A percentile compares a stretch with the other conserved stretches of the same genome.
Conservation (phyloP, 2,113 vertebrate genomes). For the Grammomys dolichurus region DNA sequence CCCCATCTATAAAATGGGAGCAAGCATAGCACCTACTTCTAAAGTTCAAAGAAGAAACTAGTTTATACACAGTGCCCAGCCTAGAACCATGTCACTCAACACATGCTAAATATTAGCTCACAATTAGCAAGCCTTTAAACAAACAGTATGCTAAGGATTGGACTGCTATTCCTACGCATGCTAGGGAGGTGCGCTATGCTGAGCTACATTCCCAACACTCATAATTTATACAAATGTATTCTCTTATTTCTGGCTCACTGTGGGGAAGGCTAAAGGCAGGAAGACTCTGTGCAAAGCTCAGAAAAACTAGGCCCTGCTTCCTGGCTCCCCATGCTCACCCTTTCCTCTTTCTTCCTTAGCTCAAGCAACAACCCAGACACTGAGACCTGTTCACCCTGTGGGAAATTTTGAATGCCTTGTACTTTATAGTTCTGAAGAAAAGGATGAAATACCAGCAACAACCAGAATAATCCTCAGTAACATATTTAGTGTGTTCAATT, state of each 20-base stretch:
- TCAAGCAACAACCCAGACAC: neutral
- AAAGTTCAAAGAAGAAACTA: neutral
- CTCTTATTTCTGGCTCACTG: neutral
- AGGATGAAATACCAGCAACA: neutral
- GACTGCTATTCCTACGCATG: no score
- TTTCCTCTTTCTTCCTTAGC: neutral
- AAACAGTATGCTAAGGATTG: neutral
- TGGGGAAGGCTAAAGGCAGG: neutral
- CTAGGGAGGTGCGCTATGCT: no score
- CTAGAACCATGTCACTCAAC: neutral
- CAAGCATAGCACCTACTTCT: neutral
- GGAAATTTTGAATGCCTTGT: neutral
- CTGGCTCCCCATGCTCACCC: neutral
- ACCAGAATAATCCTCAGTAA: neutral
- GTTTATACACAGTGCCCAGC: neutral
- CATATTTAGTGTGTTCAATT: neutral
- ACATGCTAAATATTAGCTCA: neutral
- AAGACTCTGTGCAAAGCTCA: neutral
- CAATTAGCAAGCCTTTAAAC: neutral
- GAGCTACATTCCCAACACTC: neutral
- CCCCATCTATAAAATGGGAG: neutral
- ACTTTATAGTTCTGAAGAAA: neutral
- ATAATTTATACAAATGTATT: neutral
- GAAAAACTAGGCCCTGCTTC: neutral
- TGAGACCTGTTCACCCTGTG: neutral